Evolutionary conservation across 2,797 vertebrate genomes (phyloP).

Genomic region (Rhinichthys osculus): DNA sequence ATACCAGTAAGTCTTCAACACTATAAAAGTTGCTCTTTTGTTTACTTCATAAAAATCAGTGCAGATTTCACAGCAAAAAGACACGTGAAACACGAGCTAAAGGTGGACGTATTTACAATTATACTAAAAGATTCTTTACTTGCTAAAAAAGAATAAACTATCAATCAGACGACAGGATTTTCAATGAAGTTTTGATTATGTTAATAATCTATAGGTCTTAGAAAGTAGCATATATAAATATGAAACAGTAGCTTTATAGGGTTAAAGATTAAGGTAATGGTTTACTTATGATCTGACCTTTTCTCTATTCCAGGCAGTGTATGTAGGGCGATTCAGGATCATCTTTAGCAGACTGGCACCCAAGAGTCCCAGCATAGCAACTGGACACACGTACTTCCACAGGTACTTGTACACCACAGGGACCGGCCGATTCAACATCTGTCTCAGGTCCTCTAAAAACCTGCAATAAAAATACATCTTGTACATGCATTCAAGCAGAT

Average conservation of each 20-base stretch:
- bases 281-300: slow-evolving; percentile 68
- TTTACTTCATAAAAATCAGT: too few relatives aligned
- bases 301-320: slow-evolving; percentile 79
- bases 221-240: background rate
- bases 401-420: slow-evolving; percentile 78
- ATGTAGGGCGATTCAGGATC: slow-evolving; percentile 71
- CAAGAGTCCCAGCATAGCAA: slow-evolving; percentile 81
- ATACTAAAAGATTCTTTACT: background rate
- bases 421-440: slow-evolving; percentile 77
- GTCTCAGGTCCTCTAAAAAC: slow-evolving; percentile 81
- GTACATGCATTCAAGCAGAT: background rate
- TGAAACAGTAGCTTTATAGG: background rate
- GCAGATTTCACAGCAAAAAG: background rate
- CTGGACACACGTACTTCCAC: slow-evolving; percentile 82
- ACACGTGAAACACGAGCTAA: background rate
- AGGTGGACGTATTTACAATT: background rate
- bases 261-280: background rate
- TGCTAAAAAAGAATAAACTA: background rate
- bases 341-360: slow-evolving; percentile 70
- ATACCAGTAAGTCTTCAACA: too few relatives aligned
- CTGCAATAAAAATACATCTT: slow-evolving; percentile 63
- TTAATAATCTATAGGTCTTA: background rate
- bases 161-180: background rate
- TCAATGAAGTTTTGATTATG: background rate
- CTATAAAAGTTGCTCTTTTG: too few relatives aligned